phyloP scores from a whole-genome alignment of 2,888 invertebrate species.

The Sturmia bella region DNA sequence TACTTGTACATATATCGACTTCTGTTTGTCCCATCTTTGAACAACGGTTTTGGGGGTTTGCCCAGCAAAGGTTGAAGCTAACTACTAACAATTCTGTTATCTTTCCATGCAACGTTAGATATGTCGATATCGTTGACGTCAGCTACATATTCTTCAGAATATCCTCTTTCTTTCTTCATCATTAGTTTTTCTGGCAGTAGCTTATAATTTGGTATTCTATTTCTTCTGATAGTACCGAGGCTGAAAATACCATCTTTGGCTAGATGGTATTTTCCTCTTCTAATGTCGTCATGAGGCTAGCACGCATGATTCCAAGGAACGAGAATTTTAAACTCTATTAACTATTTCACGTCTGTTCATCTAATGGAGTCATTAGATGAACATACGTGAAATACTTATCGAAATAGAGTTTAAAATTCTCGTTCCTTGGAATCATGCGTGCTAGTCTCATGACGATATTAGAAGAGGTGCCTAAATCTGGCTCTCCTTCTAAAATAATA shows the following conservation, averaged over 20 bases:
- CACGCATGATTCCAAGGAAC: background rate
- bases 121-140: constrained; percentile 24
- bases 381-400: constrained; percentile 29
- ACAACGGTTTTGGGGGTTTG: constrained; percentile 19
- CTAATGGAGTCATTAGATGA: background rate
- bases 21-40: constrained; percentile 18
- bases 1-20: background rate
- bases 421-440: background rate
- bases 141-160: constrained; percentile 21
- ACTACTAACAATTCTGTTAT: constrained; percentile 38
- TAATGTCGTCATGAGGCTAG: constrained; percentile 10
- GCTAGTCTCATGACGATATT: constrained; percentile 16
- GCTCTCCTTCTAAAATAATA: too few species aligned
- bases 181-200: constrained; percentile 31
- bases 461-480: background rate
- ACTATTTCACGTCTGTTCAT: constrained; percentile 21
- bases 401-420: constrained; percentile 2
- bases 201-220: constrained; percentile 3
- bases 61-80: constrained; percentile 41
- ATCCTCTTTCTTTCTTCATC: constrained; percentile 3
- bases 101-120: constrained; percentile 27
- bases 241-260: constrained; percentile 2
- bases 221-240: constrained; percentile 19
- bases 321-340: constrained; percentile 2
- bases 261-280: too few species aligned